Base-by-base conservation (phyloP, 2,113 vertebrate species). In the Cisticola juncidis region DNA sequence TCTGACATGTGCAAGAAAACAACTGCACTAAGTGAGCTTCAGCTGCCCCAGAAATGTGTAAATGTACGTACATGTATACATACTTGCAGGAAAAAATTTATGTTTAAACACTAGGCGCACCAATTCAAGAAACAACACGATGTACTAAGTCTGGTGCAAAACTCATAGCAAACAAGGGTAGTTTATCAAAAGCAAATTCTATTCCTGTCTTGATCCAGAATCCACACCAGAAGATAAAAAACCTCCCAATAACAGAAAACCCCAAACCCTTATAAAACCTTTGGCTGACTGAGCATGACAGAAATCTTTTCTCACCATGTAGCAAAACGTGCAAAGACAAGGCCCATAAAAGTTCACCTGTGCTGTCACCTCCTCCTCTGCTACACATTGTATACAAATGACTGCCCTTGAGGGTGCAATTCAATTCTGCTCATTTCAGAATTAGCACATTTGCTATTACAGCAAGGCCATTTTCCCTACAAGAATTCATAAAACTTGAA, bases 371-470 rank as follows among this genome's bases (percentile, higher is more conserved):
- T 90, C 81, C 87, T 66, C 26, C 64, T 89, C 35, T 90, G 47
- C 50, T 73, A 44, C 42, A 77, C 10, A 45, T 42, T 92, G 54
- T 93, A 86, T 58, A 95, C 66, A 97, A 97, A 94, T 90, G 42
- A 90, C 58, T 96, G 66, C 72, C 88, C 94, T 96, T 70, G 65
- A 95, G 83, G 62, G 62, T 83, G n/a, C 58, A 96, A 96, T 97
- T 95, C 95, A 92, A 94, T 97, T 95, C 96, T 97, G 82, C 91
- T 96, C 79, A 86, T 94, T 95, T 96, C 94, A 94, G 90, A 98
- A 97, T 97, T 92, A 97, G 85, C 45, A 36, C 50, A 31, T 19
- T 78, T 65, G 74, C 70, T 97, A 82, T 95, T 97, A 97, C 35
- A 71, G 91, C 60, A 96, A 96, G 77, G 90, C 86, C 70, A 96